Evolutionary conservation across 2,888 invertebrate genomes (phyloP).

Genomic region (Griposia aprilina): DNA sequence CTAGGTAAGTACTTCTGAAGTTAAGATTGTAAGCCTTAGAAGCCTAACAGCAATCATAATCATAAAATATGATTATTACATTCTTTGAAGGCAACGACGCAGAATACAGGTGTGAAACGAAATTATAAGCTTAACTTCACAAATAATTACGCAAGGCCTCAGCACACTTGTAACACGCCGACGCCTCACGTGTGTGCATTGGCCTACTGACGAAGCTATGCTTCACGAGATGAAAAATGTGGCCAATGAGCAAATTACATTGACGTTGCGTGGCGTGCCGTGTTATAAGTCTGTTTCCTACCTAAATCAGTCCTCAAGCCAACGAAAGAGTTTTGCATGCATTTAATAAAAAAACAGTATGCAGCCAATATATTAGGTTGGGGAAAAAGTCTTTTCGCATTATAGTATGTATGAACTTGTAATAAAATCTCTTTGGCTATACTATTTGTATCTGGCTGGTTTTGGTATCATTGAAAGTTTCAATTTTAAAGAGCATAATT

Average conservation of each 20-base stretch:
- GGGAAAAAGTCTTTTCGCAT: no score
- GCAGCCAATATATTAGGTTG: neutral
- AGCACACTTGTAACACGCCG: neutral
- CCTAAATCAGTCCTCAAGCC: neutral
- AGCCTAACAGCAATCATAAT: conserved; percentile 27
- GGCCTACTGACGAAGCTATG: neutral
- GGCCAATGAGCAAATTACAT: neutral
- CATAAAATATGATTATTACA: conserved; percentile 25
- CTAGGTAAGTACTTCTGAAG: conserved; percentile 19
- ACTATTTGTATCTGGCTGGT: no score
- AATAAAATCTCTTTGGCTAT: no score
- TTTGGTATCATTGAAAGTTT: no score
- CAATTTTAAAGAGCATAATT: no score
- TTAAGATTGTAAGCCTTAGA: conserved; percentile 18
- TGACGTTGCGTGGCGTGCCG: neutral
- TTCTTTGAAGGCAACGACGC: conserved; percentile 23
- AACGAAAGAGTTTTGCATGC: neutral
- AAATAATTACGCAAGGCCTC: conserved; percentile 17
- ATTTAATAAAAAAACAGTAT: neutral
- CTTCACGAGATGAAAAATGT: neutral
- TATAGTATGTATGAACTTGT: no score
- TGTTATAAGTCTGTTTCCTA: neutral
- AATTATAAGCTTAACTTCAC: conserved; percentile 6
- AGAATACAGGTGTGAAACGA: neutral
- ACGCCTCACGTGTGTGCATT: neutral